Evolutionary conservation across 2,888 invertebrate genomes (phyloP).

Genomic region (Tanypteryx hageni): DNA sequence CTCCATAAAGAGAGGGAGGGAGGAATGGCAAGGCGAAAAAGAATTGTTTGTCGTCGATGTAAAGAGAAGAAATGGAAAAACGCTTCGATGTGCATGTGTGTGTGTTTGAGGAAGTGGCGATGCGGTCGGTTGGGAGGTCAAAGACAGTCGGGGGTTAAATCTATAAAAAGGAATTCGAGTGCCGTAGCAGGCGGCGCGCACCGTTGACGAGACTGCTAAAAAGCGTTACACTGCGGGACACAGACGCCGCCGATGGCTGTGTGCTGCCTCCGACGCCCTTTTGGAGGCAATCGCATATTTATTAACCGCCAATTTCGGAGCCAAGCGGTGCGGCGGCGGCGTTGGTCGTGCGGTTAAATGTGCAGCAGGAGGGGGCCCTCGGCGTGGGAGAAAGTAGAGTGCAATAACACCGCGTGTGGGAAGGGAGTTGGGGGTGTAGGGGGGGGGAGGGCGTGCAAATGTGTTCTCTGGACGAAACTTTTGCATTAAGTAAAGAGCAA

Average conservation of each 20-base stretch:
- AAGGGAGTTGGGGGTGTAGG: neutral
- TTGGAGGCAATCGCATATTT: neutral
- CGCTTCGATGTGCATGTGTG: no score
- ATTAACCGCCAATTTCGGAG: neutral
- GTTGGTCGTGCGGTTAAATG: neutral
- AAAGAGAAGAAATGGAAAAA: no score
- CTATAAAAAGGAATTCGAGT: neutral
- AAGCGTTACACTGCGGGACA: neutral
- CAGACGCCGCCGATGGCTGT: neutral
- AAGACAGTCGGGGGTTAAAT: neutral
- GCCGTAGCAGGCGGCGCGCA: neutral
- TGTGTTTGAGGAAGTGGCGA: neutral
- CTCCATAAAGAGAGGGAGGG: no score
- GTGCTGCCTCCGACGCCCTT: neutral
- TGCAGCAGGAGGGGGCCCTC: neutral
- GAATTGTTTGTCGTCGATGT: neutral
- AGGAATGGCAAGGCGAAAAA: neutral
- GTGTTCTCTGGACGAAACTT: no score
- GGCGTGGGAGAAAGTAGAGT: neutral
- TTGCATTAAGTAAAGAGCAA: no score
- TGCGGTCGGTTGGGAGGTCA: neutral
- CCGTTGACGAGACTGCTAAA: neutral
- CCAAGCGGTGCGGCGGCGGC: neutral
- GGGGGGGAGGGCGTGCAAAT: neutral
- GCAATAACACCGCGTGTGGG: neutral